Evolutionary conservation across 2,797 vertebrate species (phyloP), one percentile per base, ranked within the genome.

Genomic region (Rhinophrynus dorsalis): DNA sequence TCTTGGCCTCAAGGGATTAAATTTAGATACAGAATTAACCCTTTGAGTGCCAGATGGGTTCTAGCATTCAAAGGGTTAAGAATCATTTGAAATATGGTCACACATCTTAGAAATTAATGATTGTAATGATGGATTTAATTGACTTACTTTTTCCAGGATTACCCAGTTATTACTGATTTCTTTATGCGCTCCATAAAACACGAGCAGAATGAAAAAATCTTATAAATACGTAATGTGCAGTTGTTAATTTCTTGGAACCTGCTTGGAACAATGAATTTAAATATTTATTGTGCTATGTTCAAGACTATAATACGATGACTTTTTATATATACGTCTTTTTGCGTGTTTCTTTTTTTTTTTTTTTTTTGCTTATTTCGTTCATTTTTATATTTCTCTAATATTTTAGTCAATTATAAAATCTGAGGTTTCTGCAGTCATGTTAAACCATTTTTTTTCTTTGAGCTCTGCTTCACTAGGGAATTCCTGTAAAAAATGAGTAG

Each of bases 211-310:
- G 26, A 52, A 72, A 26, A 72, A 58, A 32, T 73, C 61, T 52
- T 59, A 59, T 65, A 65, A 73, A 73, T 73, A 58, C 5, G n/a
- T 73, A 73, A 66, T 65, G 45, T 51, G 35, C 12, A 38, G 56
- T 42, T 65, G 52, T 44, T 66, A 65, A 71, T 48, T 69, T 59
- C 45, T 73, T 59, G 12, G 18, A 44, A 10, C 32, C 35, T 15
- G 45, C 15, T 48, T 30, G 26, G 44, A 64, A 51, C 54, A 52
- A 29, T 52, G 37, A 48, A 66, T 59, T 73, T 65, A 73, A 73
- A 65, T 66, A 66, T 58, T 73, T 65, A 73, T 44, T 59, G 27
- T 30, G 2, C 55, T 32, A 18, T 47, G 50, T 55, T 68, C 33
- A 60, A 13, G 3, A 27, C 29, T 40, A 64, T 73, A 48, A 63